Conservation (phyloP, 2,888 invertebrate species). For the Phragmatobia fuliginosa region DNA sequence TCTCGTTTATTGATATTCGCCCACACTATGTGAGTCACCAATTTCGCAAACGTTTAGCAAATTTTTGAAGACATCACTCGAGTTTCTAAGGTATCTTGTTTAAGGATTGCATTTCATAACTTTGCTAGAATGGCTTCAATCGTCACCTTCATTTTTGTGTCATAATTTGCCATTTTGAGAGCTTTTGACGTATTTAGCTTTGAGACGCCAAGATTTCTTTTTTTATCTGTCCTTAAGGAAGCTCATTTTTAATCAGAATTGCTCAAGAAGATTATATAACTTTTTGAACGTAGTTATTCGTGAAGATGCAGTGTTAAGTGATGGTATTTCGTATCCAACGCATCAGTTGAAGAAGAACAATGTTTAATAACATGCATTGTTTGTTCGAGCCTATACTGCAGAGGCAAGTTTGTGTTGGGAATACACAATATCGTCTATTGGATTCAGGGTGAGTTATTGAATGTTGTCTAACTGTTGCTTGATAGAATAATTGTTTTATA, state of each 20-base stretch:
- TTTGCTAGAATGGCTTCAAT: not conserved
- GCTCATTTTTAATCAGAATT: not conserved
- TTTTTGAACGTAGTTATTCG: not conserved
- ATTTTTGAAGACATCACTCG: conserved; percentile 3
- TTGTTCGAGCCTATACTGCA: conserved; percentile 54
- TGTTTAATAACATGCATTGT: conserved; percentile 62
- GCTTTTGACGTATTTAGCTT: not conserved
- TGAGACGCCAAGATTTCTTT: not conserved
- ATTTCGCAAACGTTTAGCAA: conserved; percentile 18
- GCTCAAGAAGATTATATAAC: not conserved
- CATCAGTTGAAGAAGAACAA: conserved; percentile 28
- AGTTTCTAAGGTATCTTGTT: not conserved
- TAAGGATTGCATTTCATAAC: not conserved
- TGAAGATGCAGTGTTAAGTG: conserved; percentile 4
- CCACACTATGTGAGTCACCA: conserved; percentile 9
- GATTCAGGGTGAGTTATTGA: conserved; percentile 38
- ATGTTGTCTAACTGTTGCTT: not conserved
- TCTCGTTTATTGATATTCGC: conserved; percentile 24
- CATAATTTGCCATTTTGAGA: not conserved
- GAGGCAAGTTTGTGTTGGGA: conserved; percentile 19
- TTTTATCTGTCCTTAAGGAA: not conserved
- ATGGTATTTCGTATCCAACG: not conserved
- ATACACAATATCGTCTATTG: conserved; percentile 35
- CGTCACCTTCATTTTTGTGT: not conserved
- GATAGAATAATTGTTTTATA: not conserved